Evolutionary conservation across 2,113 vertebrate genomes (phyloP), one percentile per base, ranked within the genome.

Genomic region (Naja naja): DNA sequence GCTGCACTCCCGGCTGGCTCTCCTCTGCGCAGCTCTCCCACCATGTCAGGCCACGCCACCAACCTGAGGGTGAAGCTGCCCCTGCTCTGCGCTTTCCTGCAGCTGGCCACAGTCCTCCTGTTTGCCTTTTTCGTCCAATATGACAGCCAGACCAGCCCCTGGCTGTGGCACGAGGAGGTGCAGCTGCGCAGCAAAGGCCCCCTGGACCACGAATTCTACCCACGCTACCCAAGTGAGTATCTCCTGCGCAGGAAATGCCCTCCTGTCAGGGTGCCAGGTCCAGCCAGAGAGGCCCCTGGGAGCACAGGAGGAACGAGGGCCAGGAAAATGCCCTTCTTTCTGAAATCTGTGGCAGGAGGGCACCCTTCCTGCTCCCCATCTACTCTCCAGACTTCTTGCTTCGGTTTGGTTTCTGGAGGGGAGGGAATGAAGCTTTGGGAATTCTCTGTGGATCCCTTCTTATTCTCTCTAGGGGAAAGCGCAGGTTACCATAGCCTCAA

Each of bases 151-250:
- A 97, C 98, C 9, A 97, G 98, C 16, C 89, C 98, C 11, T 90
- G 43, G 22, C 16, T 9, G 23, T 98, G 98, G 97, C 98, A 98
- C 53, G 7, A 91, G 52, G 34, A 91, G 23, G 23, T 56, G 18
- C 55, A 43, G 7, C 94, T 93, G 89, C 94, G n/a, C n/a, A 94
- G 96, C 93, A 52, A 1, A 74, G 96, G 92, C 1, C 92, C n/a
- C 8, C 93, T 92, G 34, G 94, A 98, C 0, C 98, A 98, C 53
- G 98, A 98, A 1, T 98, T 98, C 95, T 98, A 97, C 97, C 98
- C 96, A 91, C 98, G 98, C 85, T 99, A 98, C 90, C 98, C 98
- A 93, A 98, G 99, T 99, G 98, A 99, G 99, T 99, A 96, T 27
- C 86, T 88, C 60, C n/a, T 3, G 2, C 4, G 20, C 64, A 34